phyloP scores from a whole-genome alignment of 2,888 invertebrate species.

The Eueremaeus valkanovi region DNA sequence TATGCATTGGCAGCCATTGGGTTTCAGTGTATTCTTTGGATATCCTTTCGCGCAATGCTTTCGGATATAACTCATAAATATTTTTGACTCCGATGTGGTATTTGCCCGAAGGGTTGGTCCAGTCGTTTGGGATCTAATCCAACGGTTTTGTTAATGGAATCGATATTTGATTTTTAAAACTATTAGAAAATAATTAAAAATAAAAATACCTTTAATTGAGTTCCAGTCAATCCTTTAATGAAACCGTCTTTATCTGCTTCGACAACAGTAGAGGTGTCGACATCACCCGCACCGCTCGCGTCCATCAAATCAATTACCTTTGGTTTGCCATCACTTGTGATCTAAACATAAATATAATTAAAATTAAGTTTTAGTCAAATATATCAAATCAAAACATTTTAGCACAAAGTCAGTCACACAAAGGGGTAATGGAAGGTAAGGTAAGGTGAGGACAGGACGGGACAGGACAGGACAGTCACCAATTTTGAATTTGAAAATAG shows the following conservation, averaged over 20 bases:
- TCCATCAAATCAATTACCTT: constrained; percentile 94
- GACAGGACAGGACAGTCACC: no score
- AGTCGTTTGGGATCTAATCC: constrained; percentile 64
- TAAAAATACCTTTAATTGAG: constrained; percentile 70
- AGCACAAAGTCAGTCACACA: no score
- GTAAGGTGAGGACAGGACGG: no score
- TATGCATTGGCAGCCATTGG: constrained; percentile 78
- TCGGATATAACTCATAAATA: constrained; percentile 78
- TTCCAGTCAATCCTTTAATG: constrained; percentile 76
- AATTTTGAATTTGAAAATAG: no score
- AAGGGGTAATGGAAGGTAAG: no score
- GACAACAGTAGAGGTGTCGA: constrained; percentile 76
- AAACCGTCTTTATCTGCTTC: constrained; percentile 68
- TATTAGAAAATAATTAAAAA: background rate
- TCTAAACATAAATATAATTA: constrained; percentile 58
- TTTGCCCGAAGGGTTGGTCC: constrained; percentile 77
- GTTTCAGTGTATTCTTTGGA: constrained; percentile 72
- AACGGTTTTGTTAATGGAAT: constrained; percentile 34
- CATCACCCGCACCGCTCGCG: constrained; percentile 95
- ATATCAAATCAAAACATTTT: no score
- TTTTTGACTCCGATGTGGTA: constrained; percentile 84
- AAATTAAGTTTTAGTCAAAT: no score
- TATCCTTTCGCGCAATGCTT: constrained; percentile 74
- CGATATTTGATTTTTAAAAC: no score
- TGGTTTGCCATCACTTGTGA: constrained; percentile 77